phyloP scores from a whole-genome alignment of 2,888 invertebrate genomes.

The Rhamphomyia laevipes region DNA sequence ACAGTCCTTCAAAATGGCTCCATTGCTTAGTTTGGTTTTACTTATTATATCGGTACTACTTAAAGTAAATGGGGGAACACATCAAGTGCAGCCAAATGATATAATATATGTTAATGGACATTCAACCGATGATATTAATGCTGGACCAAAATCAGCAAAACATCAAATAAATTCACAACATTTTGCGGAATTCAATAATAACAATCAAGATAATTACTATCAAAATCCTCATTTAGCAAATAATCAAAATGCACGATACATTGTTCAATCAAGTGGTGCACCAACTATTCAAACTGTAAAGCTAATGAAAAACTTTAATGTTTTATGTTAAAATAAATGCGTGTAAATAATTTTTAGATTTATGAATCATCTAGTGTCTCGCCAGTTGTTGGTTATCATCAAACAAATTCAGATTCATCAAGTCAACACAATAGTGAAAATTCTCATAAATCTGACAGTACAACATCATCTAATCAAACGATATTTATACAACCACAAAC shows the following conservation, averaged over 20 bases:
- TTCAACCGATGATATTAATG: conserved; percentile 27
- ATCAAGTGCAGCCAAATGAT: conserved; percentile 40
- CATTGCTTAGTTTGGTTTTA: too few relatives aligned
- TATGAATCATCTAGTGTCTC: not conserved
- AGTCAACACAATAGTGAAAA: too few relatives aligned
- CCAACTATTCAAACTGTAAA: not conserved
- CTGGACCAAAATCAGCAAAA: conserved; percentile 18
- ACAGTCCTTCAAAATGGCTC: too few relatives aligned
- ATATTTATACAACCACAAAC: too few relatives aligned
- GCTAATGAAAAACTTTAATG: not conserved
- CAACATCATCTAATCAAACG: not conserved
- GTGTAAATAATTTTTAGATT: not conserved
- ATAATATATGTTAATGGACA: conserved; percentile 40
- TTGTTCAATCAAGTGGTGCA: not conserved
- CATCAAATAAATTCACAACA: not conserved
- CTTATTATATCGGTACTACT: too few relatives aligned
- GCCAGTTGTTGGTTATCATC: not conserved
- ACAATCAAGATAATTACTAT: not conserved
- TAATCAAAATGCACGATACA: not conserved
- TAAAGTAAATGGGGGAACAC: not conserved
- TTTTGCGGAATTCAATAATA: not conserved
- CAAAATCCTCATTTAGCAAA: not conserved
- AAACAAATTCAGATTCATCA: too few relatives aligned
- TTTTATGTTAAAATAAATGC: not conserved
- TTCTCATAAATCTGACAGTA: too few relatives aligned